Conservation (phyloP, 2,888 invertebrate genomes). For the Prenolepis imparis region DNA sequence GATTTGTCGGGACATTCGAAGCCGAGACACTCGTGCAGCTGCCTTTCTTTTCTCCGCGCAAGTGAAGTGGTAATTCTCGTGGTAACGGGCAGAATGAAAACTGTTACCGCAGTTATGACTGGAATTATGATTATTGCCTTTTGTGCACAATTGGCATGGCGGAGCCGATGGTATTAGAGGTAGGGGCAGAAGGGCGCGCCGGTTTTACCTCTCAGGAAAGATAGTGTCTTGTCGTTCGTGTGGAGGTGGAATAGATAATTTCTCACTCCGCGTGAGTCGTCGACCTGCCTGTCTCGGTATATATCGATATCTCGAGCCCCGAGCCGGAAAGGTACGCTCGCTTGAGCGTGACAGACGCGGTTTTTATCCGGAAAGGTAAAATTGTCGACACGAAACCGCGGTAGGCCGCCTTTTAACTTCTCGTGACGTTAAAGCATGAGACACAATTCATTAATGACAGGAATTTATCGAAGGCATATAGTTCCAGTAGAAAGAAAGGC, state of each 20-base stretch:
- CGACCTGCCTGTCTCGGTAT: slow-evolving; percentile 33
- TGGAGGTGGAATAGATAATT: slow-evolving; percentile 45
- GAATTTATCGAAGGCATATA: neutral
- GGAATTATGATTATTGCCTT: slow-evolving; percentile 64
- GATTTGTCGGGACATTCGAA: slow-evolving; percentile 17
- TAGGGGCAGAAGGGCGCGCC: neutral
- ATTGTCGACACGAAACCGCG: slow-evolving; percentile 32
- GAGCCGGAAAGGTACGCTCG: slow-evolving; percentile 47
- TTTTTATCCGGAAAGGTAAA: slow-evolving; percentile 51
- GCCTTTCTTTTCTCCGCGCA: slow-evolving; percentile 37
- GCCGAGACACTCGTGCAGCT: slow-evolving; percentile 16
- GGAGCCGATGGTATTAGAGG: slow-evolving; percentile 52
- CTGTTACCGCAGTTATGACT: slow-evolving; percentile 62
- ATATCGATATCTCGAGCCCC: slow-evolving; percentile 14
- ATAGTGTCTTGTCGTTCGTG: slow-evolving; percentile 30
- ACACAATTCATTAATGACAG: neutral
- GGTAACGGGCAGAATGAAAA: slow-evolving; percentile 66
- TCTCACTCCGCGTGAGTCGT: slow-evolving; percentile 37
- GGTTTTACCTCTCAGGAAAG: neutral
- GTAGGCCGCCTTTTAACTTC: slow-evolving; percentile 18
- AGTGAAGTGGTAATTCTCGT: slow-evolving; percentile 46
- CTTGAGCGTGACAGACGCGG: slow-evolving; percentile 54
- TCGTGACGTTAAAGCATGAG: slow-evolving; percentile 19
- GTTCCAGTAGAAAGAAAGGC: neutral
- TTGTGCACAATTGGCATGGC: slow-evolving; percentile 62